These are phyloP conservation scores for Xyrauchen texanus DNA, from an alignment of 2,113 vertebrate genomes.

Conservation along the genomic window DNA sequence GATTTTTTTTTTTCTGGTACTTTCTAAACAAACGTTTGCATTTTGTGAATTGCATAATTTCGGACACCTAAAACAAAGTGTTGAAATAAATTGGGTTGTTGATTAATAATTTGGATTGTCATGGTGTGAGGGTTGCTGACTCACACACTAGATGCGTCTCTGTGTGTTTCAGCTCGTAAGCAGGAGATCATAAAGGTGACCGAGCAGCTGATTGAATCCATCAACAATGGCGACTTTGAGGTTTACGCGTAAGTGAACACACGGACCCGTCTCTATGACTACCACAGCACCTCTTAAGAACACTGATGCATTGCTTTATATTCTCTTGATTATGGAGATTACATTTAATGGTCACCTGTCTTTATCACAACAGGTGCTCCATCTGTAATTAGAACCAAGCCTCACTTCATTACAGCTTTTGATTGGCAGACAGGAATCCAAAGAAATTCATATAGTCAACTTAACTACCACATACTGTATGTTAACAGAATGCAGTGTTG, in stretches of 20 bases:
- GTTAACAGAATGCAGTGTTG: not conserved
- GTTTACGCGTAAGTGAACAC: constrained; percentile 71
- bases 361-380: constrained; percentile 24
- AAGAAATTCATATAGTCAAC: not conserved
- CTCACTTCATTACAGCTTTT: constrained; percentile 23
- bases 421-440: not conserved
- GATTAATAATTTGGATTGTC: constrained; percentile 24
- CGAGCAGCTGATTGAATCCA: constrained; percentile 78
- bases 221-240: constrained; percentile 80
- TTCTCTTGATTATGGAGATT: constrained; percentile 10
- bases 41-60: constrained; percentile 2
- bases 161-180: constrained; percentile 74
- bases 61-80: not conserved
- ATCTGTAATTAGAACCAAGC: not conserved
- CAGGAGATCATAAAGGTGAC: constrained; percentile 80
- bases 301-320: not conserved
- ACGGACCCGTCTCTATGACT: not conserved
- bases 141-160: constrained; percentile 31
- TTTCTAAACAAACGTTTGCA: constrained; percentile 19
- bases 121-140: not conserved
- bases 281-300: not conserved
- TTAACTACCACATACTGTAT: not conserved
- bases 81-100: not conserved
- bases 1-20: not conserved
- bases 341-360: constrained; percentile 12